Conservation (phyloP, 2,888 invertebrate species). For the Yponomeuta plumbellus region DNA sequence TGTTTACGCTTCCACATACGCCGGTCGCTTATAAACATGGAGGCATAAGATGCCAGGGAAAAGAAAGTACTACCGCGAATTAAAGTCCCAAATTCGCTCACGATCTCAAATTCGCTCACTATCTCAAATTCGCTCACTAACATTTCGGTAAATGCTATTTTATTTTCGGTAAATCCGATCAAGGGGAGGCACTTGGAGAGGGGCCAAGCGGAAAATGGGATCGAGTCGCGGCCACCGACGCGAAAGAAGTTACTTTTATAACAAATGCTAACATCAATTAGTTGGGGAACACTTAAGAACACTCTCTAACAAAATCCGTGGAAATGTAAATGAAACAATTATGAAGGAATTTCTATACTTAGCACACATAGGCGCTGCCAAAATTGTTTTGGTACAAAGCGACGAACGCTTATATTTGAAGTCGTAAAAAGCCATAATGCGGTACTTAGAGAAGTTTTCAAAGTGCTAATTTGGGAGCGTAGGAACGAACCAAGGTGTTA, state of each 20-base stretch:
- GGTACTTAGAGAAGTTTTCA: not conserved
- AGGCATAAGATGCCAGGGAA: not conserved
- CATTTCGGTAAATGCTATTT: not conserved
- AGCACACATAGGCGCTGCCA: not conserved
- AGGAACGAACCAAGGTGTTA: not conserved
- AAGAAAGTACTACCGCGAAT: constrained; percentile 1
- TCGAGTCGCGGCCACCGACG: not conserved
- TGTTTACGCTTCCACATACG: constrained; percentile 12
- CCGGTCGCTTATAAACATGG: constrained; percentile 1
- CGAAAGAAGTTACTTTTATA: not conserved
- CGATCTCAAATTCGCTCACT: not conserved
- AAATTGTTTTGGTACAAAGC: not conserved
- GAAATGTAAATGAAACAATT: not conserved
- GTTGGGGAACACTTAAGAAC: not conserved
- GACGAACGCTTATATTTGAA: not conserved
- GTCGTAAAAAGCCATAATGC: not conserved
- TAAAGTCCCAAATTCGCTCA: not conserved
- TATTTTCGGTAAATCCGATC: constrained; percentile 34
- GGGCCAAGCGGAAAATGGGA: constrained; percentile 42
- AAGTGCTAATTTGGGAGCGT: not conserved
- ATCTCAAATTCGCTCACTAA: not conserved
- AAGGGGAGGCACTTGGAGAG: constrained; percentile 44
- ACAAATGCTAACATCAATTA: not conserved
- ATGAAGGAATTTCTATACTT: not conserved
- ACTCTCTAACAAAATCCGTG: not conserved